Base-by-base conservation (phyloP, 2,113 vertebrate species). In the Notarius lentiginosus region DNA sequence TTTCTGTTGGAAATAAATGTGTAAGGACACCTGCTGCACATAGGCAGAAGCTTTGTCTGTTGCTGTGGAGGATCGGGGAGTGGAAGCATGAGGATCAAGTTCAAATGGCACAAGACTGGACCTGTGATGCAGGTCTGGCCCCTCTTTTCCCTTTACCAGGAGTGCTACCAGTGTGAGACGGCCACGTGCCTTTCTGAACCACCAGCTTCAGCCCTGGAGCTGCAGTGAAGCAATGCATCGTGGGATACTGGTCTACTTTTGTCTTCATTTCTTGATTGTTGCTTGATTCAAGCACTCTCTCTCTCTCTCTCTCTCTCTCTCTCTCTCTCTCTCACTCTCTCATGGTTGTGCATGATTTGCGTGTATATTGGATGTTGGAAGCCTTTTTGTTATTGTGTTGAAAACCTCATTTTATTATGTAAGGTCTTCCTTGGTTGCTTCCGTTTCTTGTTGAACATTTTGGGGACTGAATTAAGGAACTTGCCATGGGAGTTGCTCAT, bases 101-200 rank as follows among this genome's bases (percentile, higher is more conserved):
- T 89, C 92, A 92, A 91, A 89, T 91, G 91, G 88, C 91, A 92
- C 60, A 68, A 58, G 60, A 79, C 76, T 41, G 75, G 91, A 92
- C 87, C 90, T 92, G 92, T 56, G 90, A 87, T 2, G 24, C 20
- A 8, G 91, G 92, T 91, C 92, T 91, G 84, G 27, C 56, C 86
- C 87, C 91, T 91, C 91, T 85, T 86, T 92, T 93, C 94, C 95
- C 95, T 95, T 95, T 95, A 95, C 90, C 86, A 92, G 92, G 93
- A 95, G 94, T 92, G 94, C 93, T 95, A 94, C 93, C 92, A 89
- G 93, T 94, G 91, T 90, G 88, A 94, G 94, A 95, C 94, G 95
- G 95, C 95, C 93, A 92, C 90, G 95, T 96, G 95, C 95, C 95
- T 96, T 96, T 96, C 93, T 94, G 92, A 95, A 94, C 95, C 94